A percentile compares a stretch with the other conserved stretches of the same genome.
phyloP scores from a whole-genome alignment of 2,888 invertebrate genomes.

The Molorchus minor region DNA sequence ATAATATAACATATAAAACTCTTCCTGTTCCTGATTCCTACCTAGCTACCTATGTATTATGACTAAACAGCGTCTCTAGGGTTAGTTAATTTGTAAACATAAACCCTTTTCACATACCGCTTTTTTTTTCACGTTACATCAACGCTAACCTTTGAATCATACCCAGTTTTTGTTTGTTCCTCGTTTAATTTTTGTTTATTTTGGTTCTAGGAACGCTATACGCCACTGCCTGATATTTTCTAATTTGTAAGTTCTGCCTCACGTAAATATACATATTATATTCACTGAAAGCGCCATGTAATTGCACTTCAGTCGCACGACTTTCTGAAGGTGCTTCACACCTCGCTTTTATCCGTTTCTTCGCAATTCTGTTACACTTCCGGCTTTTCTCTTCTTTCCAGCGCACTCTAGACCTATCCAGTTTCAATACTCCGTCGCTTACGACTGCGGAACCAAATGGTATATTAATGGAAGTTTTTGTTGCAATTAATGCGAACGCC shows the following conservation, averaged over 20 bases:
- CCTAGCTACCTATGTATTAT: too few species aligned
- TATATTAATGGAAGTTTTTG: neutral
- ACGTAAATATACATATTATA: neutral
- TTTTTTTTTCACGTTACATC: too few species aligned
- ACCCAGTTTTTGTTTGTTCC: too few species aligned
- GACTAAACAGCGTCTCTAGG: too few species aligned
- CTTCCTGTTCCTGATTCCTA: too few species aligned
- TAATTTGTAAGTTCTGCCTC: constrained; percentile 37
- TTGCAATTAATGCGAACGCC: neutral
- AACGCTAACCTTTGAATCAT: too few species aligned
- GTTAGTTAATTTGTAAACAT: too few species aligned
- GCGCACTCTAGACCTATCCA: neutral
- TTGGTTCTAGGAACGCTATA: constrained; percentile 45
- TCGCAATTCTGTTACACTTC: neutral
- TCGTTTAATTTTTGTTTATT: constrained; percentile 9
- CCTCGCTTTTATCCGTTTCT: neutral
- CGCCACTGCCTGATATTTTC: constrained; percentile 39
- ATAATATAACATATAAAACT: too few species aligned
- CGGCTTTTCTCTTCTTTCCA: neutral
- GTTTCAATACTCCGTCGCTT: neutral
- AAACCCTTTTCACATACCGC: too few species aligned
- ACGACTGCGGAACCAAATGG: neutral
- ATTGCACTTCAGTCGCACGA: neutral
- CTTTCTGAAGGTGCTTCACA: neutral
- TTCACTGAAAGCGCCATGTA: neutral